Evolutionary conservation across 64 coral and sea anemone species (phyloP), one percentile per base, ranked within the genome.

Genomic region (Stichodactyla helianthus): DNA sequence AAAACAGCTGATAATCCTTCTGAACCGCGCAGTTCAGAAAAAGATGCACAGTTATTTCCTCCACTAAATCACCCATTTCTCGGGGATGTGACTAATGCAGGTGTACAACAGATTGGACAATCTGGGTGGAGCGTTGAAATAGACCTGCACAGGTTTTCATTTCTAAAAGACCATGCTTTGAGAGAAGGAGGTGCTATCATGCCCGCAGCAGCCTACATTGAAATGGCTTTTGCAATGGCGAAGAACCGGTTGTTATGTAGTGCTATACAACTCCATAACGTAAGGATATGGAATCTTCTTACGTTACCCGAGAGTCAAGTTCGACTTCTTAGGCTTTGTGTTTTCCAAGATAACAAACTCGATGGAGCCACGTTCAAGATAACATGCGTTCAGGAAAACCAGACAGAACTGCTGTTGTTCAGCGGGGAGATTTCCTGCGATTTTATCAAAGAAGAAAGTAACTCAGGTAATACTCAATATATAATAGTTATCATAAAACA

Each of bases 211-310:
- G 77, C 67, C 11, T 93, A 93, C 56, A 20, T 93, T 16, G 91
- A 93, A 79, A 93, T 93, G 87, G 91, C 91, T 22, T 70, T 93
- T 79, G 87, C 92, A 20, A 93, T 93, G 92, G 92, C 60, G 6
- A 86, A 63, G 79, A 58, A 93, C n/a, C 57, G 84, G 19, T 93
- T 89, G n/a, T 15, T 82, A 18, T 58, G 74, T 20, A 51, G 53
- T 17, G 59, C 65, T 18, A 2, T 93, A 77, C 82, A 93, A 64
- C 83, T 93, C 11, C 84, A 18, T 68, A 59, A 89, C 11, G 83
- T 93, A 35, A 89, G 86, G 64, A 58, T 93, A 12, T 71, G 51
- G 44, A 93, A 54, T 53, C 55, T 93, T 54, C 87, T 93, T 1
- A 93, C 92, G 3, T 77, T 93, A 1, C 87, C 87, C 6, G 92